Percentiles rank a stretch among this genome's conserved stretches.
Conservation (phyloP, 2,113 vertebrate genomes). For the Hepsetus odoe region DNA sequence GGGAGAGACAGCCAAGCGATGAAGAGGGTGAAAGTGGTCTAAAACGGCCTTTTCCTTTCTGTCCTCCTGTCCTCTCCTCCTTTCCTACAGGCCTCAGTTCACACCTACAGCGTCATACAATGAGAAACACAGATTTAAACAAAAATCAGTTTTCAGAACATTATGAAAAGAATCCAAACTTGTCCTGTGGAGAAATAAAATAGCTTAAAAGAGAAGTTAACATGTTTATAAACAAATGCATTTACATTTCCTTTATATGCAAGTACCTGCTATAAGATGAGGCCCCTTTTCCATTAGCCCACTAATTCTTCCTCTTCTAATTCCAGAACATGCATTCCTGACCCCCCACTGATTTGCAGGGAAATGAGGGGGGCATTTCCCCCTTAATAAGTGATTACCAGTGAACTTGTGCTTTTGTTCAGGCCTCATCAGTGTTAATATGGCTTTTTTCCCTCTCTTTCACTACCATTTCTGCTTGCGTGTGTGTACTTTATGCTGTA, state of each 20-base stretch:
- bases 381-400: slow-evolving; percentile 22
- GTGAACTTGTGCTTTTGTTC: slow-evolving; percentile 38
- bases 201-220: slow-evolving; percentile 6
- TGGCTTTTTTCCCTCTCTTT: slow-evolving; percentile 2
- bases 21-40: not conserved
- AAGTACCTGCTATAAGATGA: slow-evolving; percentile 24
- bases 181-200: slow-evolving; percentile 21
- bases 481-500: slow-evolving; percentile 51
- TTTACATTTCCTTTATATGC: not conserved
- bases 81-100: slow-evolving; percentile 19
- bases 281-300: slow-evolving; percentile 32
- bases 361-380: slow-evolving; percentile 18
- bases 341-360: slow-evolving; percentile 29
- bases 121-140: slow-evolving; percentile 13
- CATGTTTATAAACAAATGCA: slow-evolving; percentile 5
- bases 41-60: slow-evolving; percentile 13
- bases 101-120: slow-evolving; percentile 6
- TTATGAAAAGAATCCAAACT: not conserved
- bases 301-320: slow-evolving; percentile 15
- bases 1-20: not conserved
- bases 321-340: slow-evolving; percentile 47
- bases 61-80: not conserved
- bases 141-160: slow-evolving; percentile 11
- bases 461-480: slow-evolving; percentile 19
- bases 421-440: not conserved